Percentiles rank a stretch among this genome's conserved stretches.
phyloP scores from a whole-genome alignment of 2,797 vertebrate genomes.

The Decapterus maruadsi region DNA sequence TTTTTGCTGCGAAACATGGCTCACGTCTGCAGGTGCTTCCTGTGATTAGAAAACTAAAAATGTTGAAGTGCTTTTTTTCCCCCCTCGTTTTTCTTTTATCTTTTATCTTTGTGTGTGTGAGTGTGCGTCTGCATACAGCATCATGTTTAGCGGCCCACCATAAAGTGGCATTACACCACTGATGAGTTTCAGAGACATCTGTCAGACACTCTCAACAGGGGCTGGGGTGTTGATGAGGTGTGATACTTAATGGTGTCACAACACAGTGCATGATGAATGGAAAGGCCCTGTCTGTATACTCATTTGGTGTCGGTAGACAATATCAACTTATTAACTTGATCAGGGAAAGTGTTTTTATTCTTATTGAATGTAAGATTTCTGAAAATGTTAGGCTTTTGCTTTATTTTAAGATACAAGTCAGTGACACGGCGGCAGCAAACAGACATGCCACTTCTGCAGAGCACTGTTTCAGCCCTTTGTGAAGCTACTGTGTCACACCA shows the following conservation, averaged over 20 bases:
- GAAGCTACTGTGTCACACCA: background rate
- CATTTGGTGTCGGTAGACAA: background rate
- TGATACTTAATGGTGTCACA: background rate
- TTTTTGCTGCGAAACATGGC: too few relatives aligned
- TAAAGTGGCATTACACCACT: slow-evolving; percentile 1
- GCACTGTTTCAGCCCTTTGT: background rate
- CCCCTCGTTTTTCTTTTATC: too few relatives aligned
- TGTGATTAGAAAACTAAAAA: too few relatives aligned
- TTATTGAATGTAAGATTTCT: background rate
- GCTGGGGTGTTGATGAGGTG: slow-evolving; percentile 1
- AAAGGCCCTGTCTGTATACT: background rate
- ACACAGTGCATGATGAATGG: background rate
- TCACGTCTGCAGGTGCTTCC: too few relatives aligned
- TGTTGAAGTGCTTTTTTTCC: too few relatives aligned
- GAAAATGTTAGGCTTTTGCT: background rate
- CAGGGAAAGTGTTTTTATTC: background rate
- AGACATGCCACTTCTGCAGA: background rate
- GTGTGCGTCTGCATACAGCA: background rate
- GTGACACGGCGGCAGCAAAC: background rate
- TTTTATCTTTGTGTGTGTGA: background rate
- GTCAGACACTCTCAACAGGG: slow-evolving; percentile 3
- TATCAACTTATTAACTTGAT: background rate
- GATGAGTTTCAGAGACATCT: slow-evolving; percentile 4
- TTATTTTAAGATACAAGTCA: background rate
- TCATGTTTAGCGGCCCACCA: background rate